These are phyloP conservation scores for Rana temporaria DNA, from an alignment of 2,113 vertebrate genomes.

Conservation along the genomic window DNA sequence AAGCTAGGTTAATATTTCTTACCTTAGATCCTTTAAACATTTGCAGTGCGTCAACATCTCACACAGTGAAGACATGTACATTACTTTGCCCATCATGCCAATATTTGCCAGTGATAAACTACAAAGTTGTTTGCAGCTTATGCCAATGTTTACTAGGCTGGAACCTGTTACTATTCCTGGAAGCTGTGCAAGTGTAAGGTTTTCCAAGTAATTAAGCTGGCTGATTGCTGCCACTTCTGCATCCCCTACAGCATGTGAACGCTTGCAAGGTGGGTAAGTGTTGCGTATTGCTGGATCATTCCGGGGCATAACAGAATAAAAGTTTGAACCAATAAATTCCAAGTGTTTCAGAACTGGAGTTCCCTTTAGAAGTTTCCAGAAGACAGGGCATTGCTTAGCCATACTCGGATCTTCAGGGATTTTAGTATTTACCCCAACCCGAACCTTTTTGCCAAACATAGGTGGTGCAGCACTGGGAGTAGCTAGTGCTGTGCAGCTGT, in stretches of 20 bases:
- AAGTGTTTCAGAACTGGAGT: conserved; percentile 82
- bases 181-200: conserved; percentile 90
- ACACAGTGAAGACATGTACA: conserved; percentile 83
- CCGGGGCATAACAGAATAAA: conserved; percentile 89
- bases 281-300: conserved; percentile 91
- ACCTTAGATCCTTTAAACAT: conserved; percentile 92
- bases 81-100: conserved; percentile 87
- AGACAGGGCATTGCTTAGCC: conserved; percentile 70
- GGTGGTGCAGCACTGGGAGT: conserved; percentile 69
- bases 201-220: conserved; percentile 78
- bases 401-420: conserved; percentile 63
- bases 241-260: conserved; percentile 83
- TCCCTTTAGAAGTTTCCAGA: conserved; percentile 79
- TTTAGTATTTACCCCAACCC: conserved; percentile 79
- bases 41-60: conserved; percentile 88
- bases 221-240: conserved; percentile 84
- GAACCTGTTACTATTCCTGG: conserved; percentile 88
- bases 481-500: conserved; percentile 61
- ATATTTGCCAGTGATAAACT: conserved; percentile 91
- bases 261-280: conserved; percentile 84
- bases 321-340: conserved; percentile 91
- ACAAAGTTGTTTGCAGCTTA: conserved; percentile 84
- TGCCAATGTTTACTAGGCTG: conserved; percentile 81
- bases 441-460: conserved; percentile 83
- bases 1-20: conserved; percentile 60